phyloP scores from a whole-genome alignment of 2,113 vertebrate genomes.

The Hymenochirus boettgeri region DNA sequence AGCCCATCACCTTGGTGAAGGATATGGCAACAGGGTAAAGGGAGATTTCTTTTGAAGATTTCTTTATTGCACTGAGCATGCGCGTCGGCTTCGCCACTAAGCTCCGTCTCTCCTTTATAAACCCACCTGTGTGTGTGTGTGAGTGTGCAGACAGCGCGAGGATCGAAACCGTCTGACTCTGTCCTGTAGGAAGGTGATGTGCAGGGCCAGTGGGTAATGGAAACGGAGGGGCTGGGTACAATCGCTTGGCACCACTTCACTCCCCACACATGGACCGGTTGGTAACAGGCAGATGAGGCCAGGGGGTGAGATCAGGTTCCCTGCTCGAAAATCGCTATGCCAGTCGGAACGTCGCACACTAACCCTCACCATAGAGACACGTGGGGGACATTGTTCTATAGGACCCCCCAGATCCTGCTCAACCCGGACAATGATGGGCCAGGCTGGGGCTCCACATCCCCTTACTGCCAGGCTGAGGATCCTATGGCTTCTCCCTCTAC shows the following conservation, averaged over 20 bases:
- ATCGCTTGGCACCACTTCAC: background rate
- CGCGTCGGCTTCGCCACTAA: constrained; percentile 1
- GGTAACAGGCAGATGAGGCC: constrained; percentile 6
- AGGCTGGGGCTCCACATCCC: background rate
- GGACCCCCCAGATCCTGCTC: background rate
- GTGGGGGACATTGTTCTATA: background rate
- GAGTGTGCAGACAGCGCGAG: background rate
- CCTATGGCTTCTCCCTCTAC: constrained; percentile 15
- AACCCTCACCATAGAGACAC: constrained; percentile 9
- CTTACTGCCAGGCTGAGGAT: constrained; percentile 11
- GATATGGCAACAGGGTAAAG: constrained; percentile 15
- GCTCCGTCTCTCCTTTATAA: constrained; percentile 3
- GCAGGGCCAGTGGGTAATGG: constrained; percentile 11
- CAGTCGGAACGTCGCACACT: background rate
- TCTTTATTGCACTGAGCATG: constrained; percentile 5
- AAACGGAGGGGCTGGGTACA: background rate
- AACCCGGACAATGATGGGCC: constrained; percentile 9
- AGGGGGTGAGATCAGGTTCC: background rate
- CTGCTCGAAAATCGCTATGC: constrained; percentile 24
- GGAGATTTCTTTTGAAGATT: background rate
- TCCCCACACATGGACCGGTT: constrained; percentile 9
- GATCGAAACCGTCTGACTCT: too few relatives aligned
- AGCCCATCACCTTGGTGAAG: background rate
- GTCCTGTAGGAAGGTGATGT: constrained; percentile 25
- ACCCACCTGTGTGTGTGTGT: constrained; percentile 24